A percentile compares a stretch with the other conserved stretches of the same genome.
Conservation (phyloP, 1,140 invertebrate species). For the Phthorimaea operculella region DNA sequence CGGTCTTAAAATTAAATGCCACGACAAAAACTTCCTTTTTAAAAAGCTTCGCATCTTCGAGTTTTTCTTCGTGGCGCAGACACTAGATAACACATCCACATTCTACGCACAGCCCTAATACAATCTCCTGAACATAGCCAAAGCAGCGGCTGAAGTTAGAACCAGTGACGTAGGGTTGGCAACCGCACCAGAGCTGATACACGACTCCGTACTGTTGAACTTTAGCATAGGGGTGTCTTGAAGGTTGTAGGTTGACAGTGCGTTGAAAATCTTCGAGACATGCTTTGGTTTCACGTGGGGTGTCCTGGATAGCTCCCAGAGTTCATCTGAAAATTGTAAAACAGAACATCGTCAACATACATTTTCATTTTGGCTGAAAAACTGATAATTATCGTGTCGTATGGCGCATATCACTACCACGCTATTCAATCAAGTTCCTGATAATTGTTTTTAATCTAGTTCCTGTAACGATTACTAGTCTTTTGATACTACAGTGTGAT, state of each 20-base stretch:
- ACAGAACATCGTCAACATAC: slow-evolving; percentile 4
- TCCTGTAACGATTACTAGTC: too few relatives aligned
- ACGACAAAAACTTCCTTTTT: too few relatives aligned
- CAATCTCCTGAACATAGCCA: slow-evolving; percentile 35
- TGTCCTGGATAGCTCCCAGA: slow-evolving; percentile 51
- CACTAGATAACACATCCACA: too few relatives aligned
- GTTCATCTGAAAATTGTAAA: slow-evolving; percentile 50
- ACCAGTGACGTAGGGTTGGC: slow-evolving; percentile 32
- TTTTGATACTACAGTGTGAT: too few relatives aligned
- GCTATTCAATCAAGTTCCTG: too few relatives aligned
- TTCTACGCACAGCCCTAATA: slow-evolving; percentile 22
- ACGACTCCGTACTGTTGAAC: slow-evolving; percentile 53
- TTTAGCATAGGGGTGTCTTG: slow-evolving; percentile 35
- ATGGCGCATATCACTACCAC: neutral
- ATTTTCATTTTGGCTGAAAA: neutral
- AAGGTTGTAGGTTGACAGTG: slow-evolving; percentile 41
- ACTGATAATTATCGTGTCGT: neutral
- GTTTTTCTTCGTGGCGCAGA: too few relatives aligned
- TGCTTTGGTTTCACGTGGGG: slow-evolving; percentile 47
- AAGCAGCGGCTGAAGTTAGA: slow-evolving; percentile 36
- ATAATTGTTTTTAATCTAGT: too few relatives aligned
- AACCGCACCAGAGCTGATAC: slow-evolving; percentile 30
- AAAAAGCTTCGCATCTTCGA: too few relatives aligned
- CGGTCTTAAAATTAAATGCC: too few relatives aligned
- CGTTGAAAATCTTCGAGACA: slow-evolving; percentile 33